These are phyloP conservation scores for Sebastes cheni DNA, from an alignment of 2,797 vertebrate species.

Conservation along the genomic window DNA sequence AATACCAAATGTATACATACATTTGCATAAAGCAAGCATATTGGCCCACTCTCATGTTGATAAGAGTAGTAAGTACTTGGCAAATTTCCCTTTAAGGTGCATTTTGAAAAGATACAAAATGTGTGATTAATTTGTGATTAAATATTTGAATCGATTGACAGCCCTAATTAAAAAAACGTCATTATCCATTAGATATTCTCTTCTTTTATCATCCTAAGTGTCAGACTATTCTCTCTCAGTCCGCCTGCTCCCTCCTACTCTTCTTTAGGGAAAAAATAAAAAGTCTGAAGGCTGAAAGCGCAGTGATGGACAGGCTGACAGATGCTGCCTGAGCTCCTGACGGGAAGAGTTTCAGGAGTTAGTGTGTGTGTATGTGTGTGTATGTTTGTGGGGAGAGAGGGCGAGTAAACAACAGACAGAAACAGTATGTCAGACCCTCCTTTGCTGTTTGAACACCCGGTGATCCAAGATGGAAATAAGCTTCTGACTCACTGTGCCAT, in stretches of 20 bases:
- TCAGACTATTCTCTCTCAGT: neutral
- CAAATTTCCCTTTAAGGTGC: too few relatives aligned
- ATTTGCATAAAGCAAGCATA: too few relatives aligned
- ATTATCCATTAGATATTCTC: neutral
- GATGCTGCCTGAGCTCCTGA: constrained; percentile 59
- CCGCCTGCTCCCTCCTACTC: constrained; percentile 3
- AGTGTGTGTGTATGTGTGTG: constrained; percentile 1
- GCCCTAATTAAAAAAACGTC: neutral
- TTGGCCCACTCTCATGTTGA: too few relatives aligned
- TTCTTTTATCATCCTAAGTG: neutral
- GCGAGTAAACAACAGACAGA: constrained; percentile 53
- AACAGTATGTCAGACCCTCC: constrained; percentile 46
- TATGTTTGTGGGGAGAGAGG: neutral
- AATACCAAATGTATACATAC: too few relatives aligned
- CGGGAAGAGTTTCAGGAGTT: constrained; percentile 42
- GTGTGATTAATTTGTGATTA: too few relatives aligned
- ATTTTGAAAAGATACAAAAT: too few relatives aligned
- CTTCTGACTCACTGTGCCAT: constrained; percentile 3
- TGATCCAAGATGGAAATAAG: constrained; percentile 27
- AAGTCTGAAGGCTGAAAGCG: constrained; percentile 17
- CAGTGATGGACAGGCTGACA: constrained; percentile 61
- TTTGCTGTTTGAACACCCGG: constrained; percentile 36
- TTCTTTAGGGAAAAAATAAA: constrained; percentile 4
- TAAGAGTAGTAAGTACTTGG: too few relatives aligned
- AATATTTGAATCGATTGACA: too few relatives aligned